phyloP scores from a whole-genome alignment of 2,113 vertebrate species.

The Candoia aspera region DNA sequence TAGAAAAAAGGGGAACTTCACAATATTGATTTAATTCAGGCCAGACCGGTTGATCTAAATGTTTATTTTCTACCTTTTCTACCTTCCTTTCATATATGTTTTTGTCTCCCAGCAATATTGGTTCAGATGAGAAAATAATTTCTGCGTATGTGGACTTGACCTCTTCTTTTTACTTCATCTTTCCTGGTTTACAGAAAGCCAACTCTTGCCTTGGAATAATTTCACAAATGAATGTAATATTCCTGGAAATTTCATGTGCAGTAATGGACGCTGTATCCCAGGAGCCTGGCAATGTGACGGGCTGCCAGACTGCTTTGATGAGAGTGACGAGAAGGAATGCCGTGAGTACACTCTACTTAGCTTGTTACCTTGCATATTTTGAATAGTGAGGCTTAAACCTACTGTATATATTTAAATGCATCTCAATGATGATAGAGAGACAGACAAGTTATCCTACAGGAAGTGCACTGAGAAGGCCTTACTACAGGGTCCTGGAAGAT shows the following conservation, averaged over 20 bases:
- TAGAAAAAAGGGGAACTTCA: background rate
- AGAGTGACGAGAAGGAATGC: constrained; percentile 93
- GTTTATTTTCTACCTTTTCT: background rate
- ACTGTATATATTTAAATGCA: background rate
- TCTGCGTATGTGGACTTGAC: background rate
- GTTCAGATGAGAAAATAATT: background rate
- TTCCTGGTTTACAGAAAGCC: constrained; percentile 80
- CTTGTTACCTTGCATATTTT: background rate
- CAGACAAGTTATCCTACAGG: background rate
- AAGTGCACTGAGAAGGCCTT: background rate
- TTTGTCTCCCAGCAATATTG: background rate
- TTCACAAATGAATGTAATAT: constrained; percentile 96
- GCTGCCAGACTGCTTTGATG: constrained; percentile 90
- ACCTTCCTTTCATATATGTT: background rate
- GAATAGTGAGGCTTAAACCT: background rate
- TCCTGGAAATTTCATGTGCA: constrained; percentile 96
- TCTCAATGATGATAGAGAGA: background rate
- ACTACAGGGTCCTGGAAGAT: background rate
- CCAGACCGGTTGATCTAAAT: background rate
- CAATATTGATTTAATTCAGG: background rate
- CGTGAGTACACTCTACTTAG: constrained; percentile 80
- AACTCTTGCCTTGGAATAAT: constrained; percentile 93
- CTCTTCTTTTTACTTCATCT: constrained; percentile 14
- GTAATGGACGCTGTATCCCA: constrained; percentile 89
- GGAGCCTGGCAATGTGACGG: constrained; percentile 93